Base-by-base conservation (phyloP, 2,113 vertebrate genomes). In the Chionis minor region DNA sequence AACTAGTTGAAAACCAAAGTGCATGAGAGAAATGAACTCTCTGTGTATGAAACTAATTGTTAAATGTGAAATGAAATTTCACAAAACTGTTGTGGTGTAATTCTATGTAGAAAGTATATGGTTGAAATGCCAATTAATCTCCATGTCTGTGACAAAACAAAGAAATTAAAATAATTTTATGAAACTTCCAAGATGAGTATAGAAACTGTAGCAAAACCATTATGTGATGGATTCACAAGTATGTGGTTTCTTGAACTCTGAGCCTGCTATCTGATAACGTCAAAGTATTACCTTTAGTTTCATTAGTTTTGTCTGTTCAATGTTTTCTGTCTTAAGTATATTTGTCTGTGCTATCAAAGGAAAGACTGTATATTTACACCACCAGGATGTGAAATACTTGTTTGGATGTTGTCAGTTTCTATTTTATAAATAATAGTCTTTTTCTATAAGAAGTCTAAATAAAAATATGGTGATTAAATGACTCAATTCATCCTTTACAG, bases 311-410 rank as follows among this genome's bases (percentile, higher is more conserved):
- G 4, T 56, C 45, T 51, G 8, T 33, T 81, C 65, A 20, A 10
- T 22, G 1, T 28, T 24, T 78, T 44, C 16, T 45, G 2, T 52
- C 7, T n/a, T 47, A 32, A 47, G 4, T 15, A 32, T 32, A 32
- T 21, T 32, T 91, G 1, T 40, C 33, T 42, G 3, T 45, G 26
- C 23, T 58, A 10, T 47, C 4, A 62, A 56, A 72, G 14, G 35
- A 66, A 72, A 63, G 2, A 27, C 3, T 33, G 2, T 6, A 9
- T 32, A 56, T 71, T 73, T 74, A 33, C 9, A 3, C 6, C 19
- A 33, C 4, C 0, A 2, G 6, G 6, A 51, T 27, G 1, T 33
- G 32, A 71, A 84, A 69, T 21, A 61, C 4, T 70, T 7, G 3
- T 33, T 85, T 74, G 16, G 6, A 12, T 54, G 18, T 38, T 38